Evolutionary conservation across 1,140 invertebrate species (phyloP).

Genomic region (Sycophaga agraensis): DNA sequence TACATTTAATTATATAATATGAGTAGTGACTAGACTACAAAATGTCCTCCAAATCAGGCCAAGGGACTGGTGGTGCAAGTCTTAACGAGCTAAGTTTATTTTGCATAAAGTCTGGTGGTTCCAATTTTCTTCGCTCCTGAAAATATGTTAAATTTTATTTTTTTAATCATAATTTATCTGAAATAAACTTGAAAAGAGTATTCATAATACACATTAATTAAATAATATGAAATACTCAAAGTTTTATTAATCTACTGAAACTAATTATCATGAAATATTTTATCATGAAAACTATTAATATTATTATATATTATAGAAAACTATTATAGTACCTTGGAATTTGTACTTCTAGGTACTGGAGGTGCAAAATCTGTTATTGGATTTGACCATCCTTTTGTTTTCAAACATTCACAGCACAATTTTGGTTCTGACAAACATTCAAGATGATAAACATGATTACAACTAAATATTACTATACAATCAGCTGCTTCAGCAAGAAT

Average conservation of each 20-base stretch:
- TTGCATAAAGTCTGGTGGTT: slow-evolving; percentile 49
- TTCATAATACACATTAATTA: too few relatives aligned
- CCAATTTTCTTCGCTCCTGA: slow-evolving; percentile 46
- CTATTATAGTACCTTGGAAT: not conserved
- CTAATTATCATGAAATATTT: too few relatives aligned
- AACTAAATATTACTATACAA: slow-evolving; percentile 49
- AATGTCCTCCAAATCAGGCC: slow-evolving; percentile 53
- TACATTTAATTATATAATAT: not conserved
- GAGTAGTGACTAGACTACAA: slow-evolving; percentile 50
- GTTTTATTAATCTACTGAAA: too few relatives aligned
- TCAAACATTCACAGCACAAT: slow-evolving; percentile 52
- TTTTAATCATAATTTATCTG: too few relatives aligned
- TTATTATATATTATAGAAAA: not conserved
- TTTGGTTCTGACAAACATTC: slow-evolving; percentile 51
- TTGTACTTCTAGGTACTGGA: slow-evolving; percentile 31
- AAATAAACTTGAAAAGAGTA: too few relatives aligned
- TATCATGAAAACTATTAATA: too few relatives aligned
- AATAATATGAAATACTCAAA: too few relatives aligned
- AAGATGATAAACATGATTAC: slow-evolving; percentile 52
- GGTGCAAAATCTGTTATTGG: slow-evolving; percentile 36
- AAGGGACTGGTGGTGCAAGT: slow-evolving; percentile 48
- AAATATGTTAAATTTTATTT: not conserved
- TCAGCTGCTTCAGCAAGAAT: slow-evolving; percentile 44
- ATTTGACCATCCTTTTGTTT: slow-evolving; percentile 51
- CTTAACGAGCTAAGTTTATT: slow-evolving; percentile 45